phyloP scores from a whole-genome alignment of 2,888 invertebrate genomes.

The Euphydryas editha region DNA sequence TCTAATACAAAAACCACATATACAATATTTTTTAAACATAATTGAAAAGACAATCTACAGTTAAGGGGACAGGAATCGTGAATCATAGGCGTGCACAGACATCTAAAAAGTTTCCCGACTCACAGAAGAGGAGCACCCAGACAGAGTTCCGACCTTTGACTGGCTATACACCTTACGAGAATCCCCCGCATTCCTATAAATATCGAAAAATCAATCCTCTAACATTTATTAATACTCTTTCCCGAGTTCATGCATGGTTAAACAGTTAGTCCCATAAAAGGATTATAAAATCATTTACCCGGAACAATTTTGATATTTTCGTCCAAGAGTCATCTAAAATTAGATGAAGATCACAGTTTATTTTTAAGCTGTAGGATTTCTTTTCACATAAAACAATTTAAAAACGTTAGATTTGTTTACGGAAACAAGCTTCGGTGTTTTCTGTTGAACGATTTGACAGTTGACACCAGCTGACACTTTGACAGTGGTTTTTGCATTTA shows the following conservation, averaged over 20 bases:
- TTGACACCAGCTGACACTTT: constrained; percentile 23
- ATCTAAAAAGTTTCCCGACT: constrained; percentile 53
- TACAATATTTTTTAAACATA: background rate
- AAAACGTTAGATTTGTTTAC: constrained; percentile 34
- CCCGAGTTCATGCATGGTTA: constrained; percentile 71
- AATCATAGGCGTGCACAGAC: constrained; percentile 35
- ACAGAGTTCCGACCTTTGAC: constrained; percentile 86
- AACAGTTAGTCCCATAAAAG: constrained; percentile 57
- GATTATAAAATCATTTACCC: constrained; percentile 75
- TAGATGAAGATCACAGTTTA: constrained; percentile 30
- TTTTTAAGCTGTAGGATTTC: constrained; percentile 19
- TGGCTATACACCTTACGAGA: constrained; percentile 79
- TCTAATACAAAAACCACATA: background rate
- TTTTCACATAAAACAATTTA: constrained; percentile 17
- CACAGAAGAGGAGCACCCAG: constrained; percentile 89
- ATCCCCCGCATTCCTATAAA: constrained; percentile 83
- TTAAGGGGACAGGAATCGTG: constrained; percentile 25
- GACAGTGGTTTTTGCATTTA: constrained; percentile 15
- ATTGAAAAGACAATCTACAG: background rate
- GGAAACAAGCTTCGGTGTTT: constrained; percentile 28
- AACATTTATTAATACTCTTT: constrained; percentile 60
- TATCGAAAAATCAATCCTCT: constrained; percentile 79
- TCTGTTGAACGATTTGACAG: constrained; percentile 14
- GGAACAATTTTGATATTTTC: constrained; percentile 80
- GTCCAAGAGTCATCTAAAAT: constrained; percentile 76